phyloP scores from a whole-genome alignment of 2,888 invertebrate species.

The Trichogramma dendrolimi region DNA sequence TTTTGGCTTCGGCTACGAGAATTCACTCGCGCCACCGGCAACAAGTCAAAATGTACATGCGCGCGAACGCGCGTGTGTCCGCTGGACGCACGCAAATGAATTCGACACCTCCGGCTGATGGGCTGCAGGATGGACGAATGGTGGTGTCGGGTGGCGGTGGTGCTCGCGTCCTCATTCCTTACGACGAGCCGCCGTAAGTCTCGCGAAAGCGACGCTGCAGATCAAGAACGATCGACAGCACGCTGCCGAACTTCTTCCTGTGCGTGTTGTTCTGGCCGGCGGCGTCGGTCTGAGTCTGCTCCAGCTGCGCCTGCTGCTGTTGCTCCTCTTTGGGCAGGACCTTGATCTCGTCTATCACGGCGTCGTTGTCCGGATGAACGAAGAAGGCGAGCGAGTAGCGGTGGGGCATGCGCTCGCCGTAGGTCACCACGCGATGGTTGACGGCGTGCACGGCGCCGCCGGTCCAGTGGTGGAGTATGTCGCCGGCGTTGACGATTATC shows the following conservation, averaged over 20 bases:
- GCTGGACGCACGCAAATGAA: too few species aligned
- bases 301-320: constrained; percentile 50
- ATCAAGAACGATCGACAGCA: constrained; percentile 67
- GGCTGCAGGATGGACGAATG: too few species aligned
- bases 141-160: too few species aligned
- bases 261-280: too few species aligned
- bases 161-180: neutral
- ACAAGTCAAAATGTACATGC: too few species aligned
- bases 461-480: constrained; percentile 73
- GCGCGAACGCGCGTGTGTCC: too few species aligned
- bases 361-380: constrained; percentile 67
- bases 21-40: too few species aligned
- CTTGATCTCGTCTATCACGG: constrained; percentile 54
- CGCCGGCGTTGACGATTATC: constrained; percentile 71
- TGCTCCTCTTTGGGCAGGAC: constrained; percentile 40
- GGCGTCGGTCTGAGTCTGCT: constrained; percentile 34
- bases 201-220: constrained; percentile 68
- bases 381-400: constrained; percentile 76
- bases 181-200: constrained; percentile 56
- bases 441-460: constrained; percentile 66
- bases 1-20: too few species aligned
- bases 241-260: constrained; percentile 55
- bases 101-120: too few species aligned
- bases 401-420: constrained; percentile 62
- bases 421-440: constrained; percentile 70